Conservation (phyloP, 1,140 invertebrate genomes). For the Bathynomus jamesi region DNA sequence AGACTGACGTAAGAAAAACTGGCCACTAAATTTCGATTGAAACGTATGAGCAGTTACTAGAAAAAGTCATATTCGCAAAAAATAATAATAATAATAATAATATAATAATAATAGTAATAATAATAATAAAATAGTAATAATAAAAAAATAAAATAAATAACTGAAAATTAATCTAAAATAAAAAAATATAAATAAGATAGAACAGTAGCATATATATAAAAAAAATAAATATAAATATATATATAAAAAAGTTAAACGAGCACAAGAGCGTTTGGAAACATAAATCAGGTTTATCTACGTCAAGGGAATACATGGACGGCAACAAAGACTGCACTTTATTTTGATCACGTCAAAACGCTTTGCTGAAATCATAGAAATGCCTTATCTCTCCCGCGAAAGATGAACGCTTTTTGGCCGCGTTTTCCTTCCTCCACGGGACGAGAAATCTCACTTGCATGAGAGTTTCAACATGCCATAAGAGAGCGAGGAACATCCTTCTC, state of each 20-base stretch:
- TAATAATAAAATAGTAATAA: conserved; percentile 1
- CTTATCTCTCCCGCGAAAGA: conserved; percentile 7
- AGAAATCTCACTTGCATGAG: background rate
- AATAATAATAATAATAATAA: background rate
- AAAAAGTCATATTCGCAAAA: too few relatives aligned
- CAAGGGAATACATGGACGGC: conserved; percentile 31
- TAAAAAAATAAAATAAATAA: background rate
- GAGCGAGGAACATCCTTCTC: too few relatives aligned
- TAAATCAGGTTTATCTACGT: conserved; percentile 38
- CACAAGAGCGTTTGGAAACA: conserved; percentile 1
- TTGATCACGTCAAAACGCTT: conserved; percentile 37
- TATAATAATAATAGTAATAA: background rate
- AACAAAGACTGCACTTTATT: conserved; percentile 37
- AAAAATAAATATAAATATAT: conserved; percentile 1
- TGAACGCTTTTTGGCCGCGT: background rate
- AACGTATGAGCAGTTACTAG: too few relatives aligned
- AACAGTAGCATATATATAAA: background rate
- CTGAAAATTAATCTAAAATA: background rate
- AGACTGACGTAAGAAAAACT: too few relatives aligned
- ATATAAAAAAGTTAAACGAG: background rate
- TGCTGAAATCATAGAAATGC: conserved; percentile 37
- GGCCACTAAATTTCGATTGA: too few relatives aligned
- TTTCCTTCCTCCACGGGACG: background rate
- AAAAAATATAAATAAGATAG: background rate
- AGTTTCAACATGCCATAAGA: background rate